phyloP scores from a whole-genome alignment of 2,888 invertebrate species.

The Cryptocephalus primarius region DNA sequence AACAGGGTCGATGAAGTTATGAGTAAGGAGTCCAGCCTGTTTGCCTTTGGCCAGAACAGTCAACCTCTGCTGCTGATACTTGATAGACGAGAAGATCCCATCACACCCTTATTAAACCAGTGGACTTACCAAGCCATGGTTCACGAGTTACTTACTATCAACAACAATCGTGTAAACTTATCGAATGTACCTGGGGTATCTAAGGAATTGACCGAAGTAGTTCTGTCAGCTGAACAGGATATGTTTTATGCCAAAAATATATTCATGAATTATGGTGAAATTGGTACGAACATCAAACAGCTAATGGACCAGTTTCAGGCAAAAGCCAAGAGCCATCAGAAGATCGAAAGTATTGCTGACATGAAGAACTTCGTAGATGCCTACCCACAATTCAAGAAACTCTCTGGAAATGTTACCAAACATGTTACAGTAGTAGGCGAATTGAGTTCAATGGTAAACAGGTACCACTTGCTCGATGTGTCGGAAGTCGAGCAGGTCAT shows the following conservation, averaged over 20 bases:
- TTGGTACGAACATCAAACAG: slow-evolving; percentile 91
- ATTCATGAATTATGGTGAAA: slow-evolving; percentile 96
- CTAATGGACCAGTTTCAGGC: slow-evolving; percentile 90
- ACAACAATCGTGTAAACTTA: slow-evolving; percentile 87
- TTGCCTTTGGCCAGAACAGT: slow-evolving; percentile 71
- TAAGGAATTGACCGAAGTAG: slow-evolving; percentile 46
- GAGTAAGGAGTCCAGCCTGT: slow-evolving; percentile 75
- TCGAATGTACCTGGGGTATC: slow-evolving; percentile 56
- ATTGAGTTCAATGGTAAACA: slow-evolving; percentile 72
- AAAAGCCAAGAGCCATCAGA: slow-evolving; percentile 90
- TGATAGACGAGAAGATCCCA: slow-evolving; percentile 89
- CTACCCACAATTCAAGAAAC: slow-evolving; percentile 96
- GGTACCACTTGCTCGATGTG: slow-evolving; percentile 72
- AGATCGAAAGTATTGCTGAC: slow-evolving; percentile 95
- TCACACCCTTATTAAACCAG: slow-evolving; percentile 89
- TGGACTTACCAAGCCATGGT: slow-evolving; percentile 99
- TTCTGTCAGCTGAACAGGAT: slow-evolving; percentile 90
- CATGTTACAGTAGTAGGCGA: slow-evolving; percentile 97
- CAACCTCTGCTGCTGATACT: slow-evolving; percentile 77
- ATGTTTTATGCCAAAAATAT: slow-evolving; percentile 94
- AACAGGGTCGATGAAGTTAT: slow-evolving; percentile 77
- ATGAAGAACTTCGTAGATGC: slow-evolving; percentile 98
- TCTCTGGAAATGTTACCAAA: slow-evolving; percentile 92
- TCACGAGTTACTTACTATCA: slow-evolving; percentile 88
- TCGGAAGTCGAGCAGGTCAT: slow-evolving; percentile 91